These are phyloP conservation scores for Pseudochirops cupreus DNA, from an alignment of 2,797 vertebrate genomes.

Conservation along the genomic window DNA sequence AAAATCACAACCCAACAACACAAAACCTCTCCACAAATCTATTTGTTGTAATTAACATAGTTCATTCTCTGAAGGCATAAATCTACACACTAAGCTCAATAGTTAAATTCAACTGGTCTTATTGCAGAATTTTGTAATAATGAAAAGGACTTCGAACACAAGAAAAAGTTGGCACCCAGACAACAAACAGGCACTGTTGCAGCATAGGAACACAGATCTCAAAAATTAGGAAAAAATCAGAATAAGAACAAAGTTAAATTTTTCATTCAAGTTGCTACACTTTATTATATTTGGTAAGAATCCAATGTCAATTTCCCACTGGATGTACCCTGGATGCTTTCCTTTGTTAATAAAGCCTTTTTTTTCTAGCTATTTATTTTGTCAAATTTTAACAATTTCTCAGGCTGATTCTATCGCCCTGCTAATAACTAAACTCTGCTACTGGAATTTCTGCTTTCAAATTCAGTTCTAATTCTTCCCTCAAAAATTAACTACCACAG, in stretches of 20 bases:
- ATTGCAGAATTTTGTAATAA: neutral
- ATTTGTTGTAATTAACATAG: neutral
- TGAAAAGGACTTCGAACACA: neutral
- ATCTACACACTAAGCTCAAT: neutral
- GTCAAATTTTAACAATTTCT: neutral
- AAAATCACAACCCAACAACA: neutral
- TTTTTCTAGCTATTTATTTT: neutral
- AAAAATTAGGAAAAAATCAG: neutral
- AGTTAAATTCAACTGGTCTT: neutral
- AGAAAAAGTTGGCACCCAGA: neutral
- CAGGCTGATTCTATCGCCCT: neutral
- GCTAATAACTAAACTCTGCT: neutral
- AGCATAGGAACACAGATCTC: neutral
- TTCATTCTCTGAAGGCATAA: neutral
- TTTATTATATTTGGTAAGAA: neutral
- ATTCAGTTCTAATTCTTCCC: neutral
- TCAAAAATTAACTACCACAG: neutral
- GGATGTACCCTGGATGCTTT: neutral
- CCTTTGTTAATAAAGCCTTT: accelerated
- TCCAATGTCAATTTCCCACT: neutral
- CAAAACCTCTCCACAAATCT: neutral
- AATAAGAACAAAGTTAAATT: neutral
- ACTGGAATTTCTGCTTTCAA: neutral
- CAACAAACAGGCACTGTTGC: neutral
- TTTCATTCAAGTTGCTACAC: neutral